phyloP scores from a whole-genome alignment of 2,113 vertebrate genomes.

The Scartelaos histophorus region DNA sequence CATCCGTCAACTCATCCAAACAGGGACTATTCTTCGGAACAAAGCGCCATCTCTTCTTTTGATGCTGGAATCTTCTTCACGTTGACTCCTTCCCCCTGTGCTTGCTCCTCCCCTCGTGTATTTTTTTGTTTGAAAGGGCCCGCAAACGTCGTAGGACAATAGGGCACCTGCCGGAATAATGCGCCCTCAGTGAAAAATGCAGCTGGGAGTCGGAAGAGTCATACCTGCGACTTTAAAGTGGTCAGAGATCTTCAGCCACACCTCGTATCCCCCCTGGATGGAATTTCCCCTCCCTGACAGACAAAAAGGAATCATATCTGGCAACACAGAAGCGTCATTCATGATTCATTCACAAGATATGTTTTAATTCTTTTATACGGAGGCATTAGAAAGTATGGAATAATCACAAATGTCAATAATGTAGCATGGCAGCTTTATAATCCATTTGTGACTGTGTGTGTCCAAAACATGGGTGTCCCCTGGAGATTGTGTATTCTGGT shows the following conservation, averaged over 20 bases:
- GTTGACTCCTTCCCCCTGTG: slow-evolving; percentile 34
- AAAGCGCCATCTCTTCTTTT: slow-evolving; percentile 60
- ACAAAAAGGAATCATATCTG: slow-evolving; percentile 26
- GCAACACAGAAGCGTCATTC: slow-evolving; percentile 12
- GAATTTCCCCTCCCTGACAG: slow-evolving; percentile 69
- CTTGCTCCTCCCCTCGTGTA: slow-evolving; percentile 38
- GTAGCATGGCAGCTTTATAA: not conserved
- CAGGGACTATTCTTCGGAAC: slow-evolving; percentile 32
- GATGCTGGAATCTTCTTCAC: slow-evolving; percentile 53
- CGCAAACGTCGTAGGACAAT: slow-evolving; percentile 65
- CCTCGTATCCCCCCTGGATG: slow-evolving; percentile 68
- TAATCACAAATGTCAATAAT: not conserved
- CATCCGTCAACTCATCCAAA: slow-evolving; percentile 32
- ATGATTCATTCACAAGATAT: not conserved
- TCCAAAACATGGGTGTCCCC: not conserved
- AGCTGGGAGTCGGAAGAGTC: slow-evolving; percentile 62
- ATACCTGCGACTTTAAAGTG: slow-evolving; percentile 74
- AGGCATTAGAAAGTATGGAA: not conserved
- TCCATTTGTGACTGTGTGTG: not conserved
- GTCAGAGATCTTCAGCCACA: slow-evolving; percentile 72
- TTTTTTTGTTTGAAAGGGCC: slow-evolving; percentile 73
- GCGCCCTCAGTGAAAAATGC: slow-evolving; percentile 67
- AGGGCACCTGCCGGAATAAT: slow-evolving; percentile 77
- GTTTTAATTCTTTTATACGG: not conserved
- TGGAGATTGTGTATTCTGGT: not conserved